Base-by-base conservation (phyloP, 2,797 vertebrate species). In the Ptychadena robeensis region DNA sequence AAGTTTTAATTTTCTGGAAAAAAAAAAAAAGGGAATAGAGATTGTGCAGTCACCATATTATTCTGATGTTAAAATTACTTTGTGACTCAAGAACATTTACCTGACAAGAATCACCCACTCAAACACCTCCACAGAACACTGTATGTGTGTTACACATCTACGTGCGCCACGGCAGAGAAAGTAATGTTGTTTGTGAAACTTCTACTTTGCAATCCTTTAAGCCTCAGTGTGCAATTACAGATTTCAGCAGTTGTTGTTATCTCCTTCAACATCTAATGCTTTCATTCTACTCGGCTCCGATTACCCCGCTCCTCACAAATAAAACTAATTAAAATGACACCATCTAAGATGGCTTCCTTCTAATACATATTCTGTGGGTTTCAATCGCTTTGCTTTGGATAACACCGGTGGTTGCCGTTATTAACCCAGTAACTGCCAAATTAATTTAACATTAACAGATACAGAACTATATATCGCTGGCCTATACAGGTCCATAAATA, bases 31-130 rank as follows among this genome's bases (percentile, higher is more conserved):
- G 9, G n/a, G n/a, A n/a, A n/a, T 15, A 40, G 61, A 40, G 35
- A 66, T 30, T 64, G 34, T 72, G 11, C 11, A 80, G 32, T 63
- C 35, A 64, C 22, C 59, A 81, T 35, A 63, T 66, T 65, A 81
- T 73, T 81, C 68, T 10, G 70, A 73, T 65, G 48, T 65, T 73
- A 1, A 73, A 73, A 81, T 73, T 53, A 53, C 38, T 81, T 74
- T 81, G 38, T 74, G 63, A 81, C 71, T 81, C 63, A 74, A 73
- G 37, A 81, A 73, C 71, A 73, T 66, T 81, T 74, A 48, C 15
- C 30, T 73, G 61, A 57, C 30, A 66, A 73, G 65, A 66, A 57
- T 31, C 72, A 27, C 80, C 80, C 37, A 81, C 79, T 73, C 57
- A 48, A 10, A 63, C 79, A 32, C 79, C 79, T 73, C 57, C 37